Evolutionary conservation across 2,888 invertebrate genomes (phyloP).

Genomic region (Argynnis bischoffii): DNA sequence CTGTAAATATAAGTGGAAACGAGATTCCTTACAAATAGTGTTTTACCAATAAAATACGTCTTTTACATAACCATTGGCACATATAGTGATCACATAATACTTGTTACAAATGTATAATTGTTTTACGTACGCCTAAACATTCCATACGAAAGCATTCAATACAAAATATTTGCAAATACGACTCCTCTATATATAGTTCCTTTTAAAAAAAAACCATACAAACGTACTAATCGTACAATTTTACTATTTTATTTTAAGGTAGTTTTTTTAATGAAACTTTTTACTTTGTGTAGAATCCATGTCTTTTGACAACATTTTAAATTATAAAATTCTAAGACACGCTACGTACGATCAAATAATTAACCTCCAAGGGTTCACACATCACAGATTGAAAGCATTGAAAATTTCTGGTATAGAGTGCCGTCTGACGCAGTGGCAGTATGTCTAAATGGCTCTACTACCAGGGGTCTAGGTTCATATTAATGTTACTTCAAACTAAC

Average conservation of each 20-base stretch:
- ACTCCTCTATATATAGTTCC: constrained; percentile 8
- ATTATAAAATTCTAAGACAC: no score
- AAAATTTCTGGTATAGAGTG: no score
- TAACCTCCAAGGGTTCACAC: no score
- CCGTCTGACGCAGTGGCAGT: background rate
- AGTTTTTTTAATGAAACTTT: no score
- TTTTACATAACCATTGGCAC: constrained; percentile 76
- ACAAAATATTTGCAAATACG: constrained; percentile 23
- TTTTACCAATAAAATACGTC: constrained; percentile 57
- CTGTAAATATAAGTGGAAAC: constrained; percentile 38
- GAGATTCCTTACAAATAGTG: constrained; percentile 49
- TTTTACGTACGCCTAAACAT: constrained; percentile 37
- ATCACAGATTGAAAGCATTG: no score
- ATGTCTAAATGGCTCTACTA: background rate
- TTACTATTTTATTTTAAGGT: no score
- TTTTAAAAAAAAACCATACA: background rate
- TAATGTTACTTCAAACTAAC: no score
- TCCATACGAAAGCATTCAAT: constrained; percentile 34
- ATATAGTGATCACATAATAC: constrained; percentile 74
- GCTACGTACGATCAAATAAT: no score
- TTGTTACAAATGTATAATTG: constrained; percentile 58
- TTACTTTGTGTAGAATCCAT: no score
- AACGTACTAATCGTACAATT: background rate
- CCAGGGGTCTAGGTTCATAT: no score
- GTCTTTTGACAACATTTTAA: no score